phyloP scores from a whole-genome alignment of 2,888 invertebrate genomes.

The Tetragnatha montana region DNA sequence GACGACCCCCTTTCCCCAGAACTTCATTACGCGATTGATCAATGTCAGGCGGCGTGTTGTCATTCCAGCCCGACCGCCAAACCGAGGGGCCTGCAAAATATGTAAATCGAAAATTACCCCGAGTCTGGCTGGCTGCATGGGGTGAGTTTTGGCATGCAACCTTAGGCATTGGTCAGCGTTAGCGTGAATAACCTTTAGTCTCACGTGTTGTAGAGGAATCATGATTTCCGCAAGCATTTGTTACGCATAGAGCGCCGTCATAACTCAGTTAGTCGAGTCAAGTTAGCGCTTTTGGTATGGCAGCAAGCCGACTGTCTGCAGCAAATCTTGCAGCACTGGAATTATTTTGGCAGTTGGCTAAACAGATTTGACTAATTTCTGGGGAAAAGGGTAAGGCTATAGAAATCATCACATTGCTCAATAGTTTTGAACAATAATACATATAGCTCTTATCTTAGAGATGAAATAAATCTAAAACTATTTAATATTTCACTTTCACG shows the following conservation, averaged over 20 bases:
- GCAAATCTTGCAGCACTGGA: background rate
- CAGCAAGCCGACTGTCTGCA: background rate
- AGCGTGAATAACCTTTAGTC: constrained; percentile 67
- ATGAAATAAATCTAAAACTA: no score
- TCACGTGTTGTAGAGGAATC: constrained; percentile 65
- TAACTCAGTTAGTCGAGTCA: constrained; percentile 45
- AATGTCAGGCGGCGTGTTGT: constrained; percentile 70
- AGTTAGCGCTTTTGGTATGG: constrained; percentile 47
- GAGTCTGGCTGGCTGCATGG: constrained; percentile 58
- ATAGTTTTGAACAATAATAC: background rate
- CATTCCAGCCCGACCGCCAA: constrained; percentile 69
- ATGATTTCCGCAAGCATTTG: constrained; percentile 70
- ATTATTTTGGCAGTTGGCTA: no score
- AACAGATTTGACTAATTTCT: no score
- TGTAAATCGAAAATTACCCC: constrained; percentile 71
- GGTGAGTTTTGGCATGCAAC: constrained; percentile 65
- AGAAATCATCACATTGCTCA: no score
- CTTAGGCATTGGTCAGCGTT: constrained; percentile 68
- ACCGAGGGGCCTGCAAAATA: constrained; percentile 65
- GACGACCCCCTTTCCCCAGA: constrained; percentile 62
- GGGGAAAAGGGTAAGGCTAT: no score
- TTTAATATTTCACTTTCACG: no score
- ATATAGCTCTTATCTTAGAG: background rate
- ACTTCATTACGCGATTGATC: constrained; percentile 70
- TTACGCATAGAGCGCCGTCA: constrained; percentile 63